phyloP scores from a whole-genome alignment of 2,113 vertebrate genomes.

The Dicaeum eximium region DNA sequence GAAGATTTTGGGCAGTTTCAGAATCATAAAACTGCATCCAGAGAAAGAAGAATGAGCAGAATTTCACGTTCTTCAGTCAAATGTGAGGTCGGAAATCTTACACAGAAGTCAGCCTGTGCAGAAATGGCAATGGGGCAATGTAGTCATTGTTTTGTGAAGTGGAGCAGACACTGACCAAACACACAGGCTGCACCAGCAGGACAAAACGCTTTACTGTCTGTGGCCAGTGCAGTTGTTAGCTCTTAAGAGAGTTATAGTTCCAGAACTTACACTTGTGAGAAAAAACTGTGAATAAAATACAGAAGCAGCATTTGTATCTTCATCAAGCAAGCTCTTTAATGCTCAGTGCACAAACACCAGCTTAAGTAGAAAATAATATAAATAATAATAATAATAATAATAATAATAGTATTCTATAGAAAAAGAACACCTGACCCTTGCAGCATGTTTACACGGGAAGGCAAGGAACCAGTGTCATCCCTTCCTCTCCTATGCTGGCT shows the following conservation, averaged over 20 bases:
- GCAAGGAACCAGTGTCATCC: background rate
- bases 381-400: background rate
- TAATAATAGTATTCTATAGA: background rate
- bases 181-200: background rate
- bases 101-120: background rate
- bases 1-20: background rate
- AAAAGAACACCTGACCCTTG: background rate
- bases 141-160: background rate
- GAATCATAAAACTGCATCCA: background rate
- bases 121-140: background rate
- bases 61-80: background rate
- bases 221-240: background rate
- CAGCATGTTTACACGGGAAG: background rate
- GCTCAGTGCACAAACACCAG: background rate
- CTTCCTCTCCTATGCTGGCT: background rate
- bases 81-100: background rate
- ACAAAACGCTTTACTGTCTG: background rate
- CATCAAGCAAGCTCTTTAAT: background rate
- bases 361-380: background rate
- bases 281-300: background rate
- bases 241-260: background rate
- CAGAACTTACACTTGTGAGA: background rate
- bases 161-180: background rate
- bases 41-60: background rate
- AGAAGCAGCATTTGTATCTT: background rate